These are phyloP conservation scores for Megaustenia siamemsis DNA, from an alignment of 2,888 invertebrate species.

Conservation along the genomic window DNA sequence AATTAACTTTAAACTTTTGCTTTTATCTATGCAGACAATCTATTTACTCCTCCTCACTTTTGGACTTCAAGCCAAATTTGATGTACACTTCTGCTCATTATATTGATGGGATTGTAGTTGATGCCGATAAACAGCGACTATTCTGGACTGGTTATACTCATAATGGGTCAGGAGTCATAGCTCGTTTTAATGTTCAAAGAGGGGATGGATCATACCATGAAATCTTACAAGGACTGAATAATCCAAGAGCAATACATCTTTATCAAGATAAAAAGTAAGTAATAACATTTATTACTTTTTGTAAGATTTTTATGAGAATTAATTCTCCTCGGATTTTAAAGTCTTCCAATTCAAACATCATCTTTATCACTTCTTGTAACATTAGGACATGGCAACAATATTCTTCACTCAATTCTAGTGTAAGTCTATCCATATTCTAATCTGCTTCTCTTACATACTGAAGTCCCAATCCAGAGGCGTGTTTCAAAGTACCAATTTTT, in stretches of 20 bases:
- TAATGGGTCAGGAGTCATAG: slow-evolving; percentile 64
- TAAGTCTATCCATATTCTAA: no score
- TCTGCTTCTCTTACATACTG: no score
- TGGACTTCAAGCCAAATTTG: slow-evolving; percentile 61
- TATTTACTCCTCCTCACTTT: slow-evolving; percentile 63
- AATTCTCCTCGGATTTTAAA: no score
- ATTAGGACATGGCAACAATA: no score
- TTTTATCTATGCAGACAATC: slow-evolving; percentile 62
- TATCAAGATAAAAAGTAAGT: slow-evolving; percentile 68
- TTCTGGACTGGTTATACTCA: slow-evolving; percentile 68
- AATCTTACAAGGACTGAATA: slow-evolving; percentile 63
- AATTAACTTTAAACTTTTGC: neutral
- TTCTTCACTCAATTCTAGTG: no score
- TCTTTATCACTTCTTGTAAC: no score
- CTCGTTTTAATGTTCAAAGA: slow-evolving; percentile 63
- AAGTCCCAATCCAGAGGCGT: no score
- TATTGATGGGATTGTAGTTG: slow-evolving; percentile 66
- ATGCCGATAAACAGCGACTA: slow-evolving; percentile 63
- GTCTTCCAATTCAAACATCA: no score
- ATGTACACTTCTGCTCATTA: slow-evolving; percentile 62
- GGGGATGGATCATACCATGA: slow-evolving; percentile 62
- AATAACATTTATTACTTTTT: neutral
- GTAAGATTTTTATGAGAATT: no score
- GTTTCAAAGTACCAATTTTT: no score
- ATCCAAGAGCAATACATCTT: slow-evolving; percentile 66